Percentiles rank a stretch among this genome's conserved stretches.
Evolutionary conservation across 53 echinoderm and acorn worm species (phyloP).

Genomic region (Arbacia lixula): DNA sequence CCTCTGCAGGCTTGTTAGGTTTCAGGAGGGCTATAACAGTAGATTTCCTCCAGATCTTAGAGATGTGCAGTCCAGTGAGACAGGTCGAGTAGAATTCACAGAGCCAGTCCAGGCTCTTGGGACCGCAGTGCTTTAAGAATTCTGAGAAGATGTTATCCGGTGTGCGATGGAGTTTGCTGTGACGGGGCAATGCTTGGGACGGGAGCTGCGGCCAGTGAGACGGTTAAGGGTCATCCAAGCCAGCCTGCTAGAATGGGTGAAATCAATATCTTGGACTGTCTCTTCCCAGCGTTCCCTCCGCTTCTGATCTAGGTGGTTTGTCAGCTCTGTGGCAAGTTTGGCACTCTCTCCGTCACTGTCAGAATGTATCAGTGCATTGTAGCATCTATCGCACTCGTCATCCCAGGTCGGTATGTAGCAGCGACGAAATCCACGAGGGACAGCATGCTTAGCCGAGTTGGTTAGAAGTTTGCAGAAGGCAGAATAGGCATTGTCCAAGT

Average conservation of each 20-base stretch:
- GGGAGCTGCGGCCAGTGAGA: slow-evolving; percentile 43
- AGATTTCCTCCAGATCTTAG: slow-evolving; percentile 60
- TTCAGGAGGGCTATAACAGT: slow-evolving; percentile 55
- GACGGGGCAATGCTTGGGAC: slow-evolving; percentile 43
- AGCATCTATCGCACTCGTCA: slow-evolving; percentile 45
- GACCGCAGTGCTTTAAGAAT: slow-evolving; percentile 47
- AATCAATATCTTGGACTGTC: slow-evolving; percentile 55
- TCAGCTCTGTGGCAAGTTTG: slow-evolving; percentile 38
- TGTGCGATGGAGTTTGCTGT: slow-evolving; percentile 57
- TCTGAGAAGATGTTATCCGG: slow-evolving; percentile 32
- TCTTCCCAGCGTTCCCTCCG: slow-evolving; percentile 54
- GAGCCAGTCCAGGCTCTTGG: slow-evolving; percentile 54
- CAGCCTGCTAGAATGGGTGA: slow-evolving; percentile 59
- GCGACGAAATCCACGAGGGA: slow-evolving; percentile 49
- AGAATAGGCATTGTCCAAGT: slow-evolving; percentile 55
- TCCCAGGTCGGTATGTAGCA: slow-evolving; percentile 54
- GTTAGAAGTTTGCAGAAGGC: slow-evolving; percentile 54
- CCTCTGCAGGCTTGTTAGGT: slow-evolving; percentile 60
- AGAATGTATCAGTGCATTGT: slow-evolving; percentile 36
- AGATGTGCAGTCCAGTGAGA: slow-evolving; percentile 36
- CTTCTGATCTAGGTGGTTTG: slow-evolving; percentile 56
- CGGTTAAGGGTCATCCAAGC: slow-evolving; percentile 36
- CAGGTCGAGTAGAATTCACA: slow-evolving; percentile 50
- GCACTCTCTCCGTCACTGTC: slow-evolving; percentile 42
- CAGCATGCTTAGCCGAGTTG: slow-evolving; percentile 37